phyloP scores from a whole-genome alignment of 2,888 invertebrate genomes.

The Drosophila cracens region DNA sequence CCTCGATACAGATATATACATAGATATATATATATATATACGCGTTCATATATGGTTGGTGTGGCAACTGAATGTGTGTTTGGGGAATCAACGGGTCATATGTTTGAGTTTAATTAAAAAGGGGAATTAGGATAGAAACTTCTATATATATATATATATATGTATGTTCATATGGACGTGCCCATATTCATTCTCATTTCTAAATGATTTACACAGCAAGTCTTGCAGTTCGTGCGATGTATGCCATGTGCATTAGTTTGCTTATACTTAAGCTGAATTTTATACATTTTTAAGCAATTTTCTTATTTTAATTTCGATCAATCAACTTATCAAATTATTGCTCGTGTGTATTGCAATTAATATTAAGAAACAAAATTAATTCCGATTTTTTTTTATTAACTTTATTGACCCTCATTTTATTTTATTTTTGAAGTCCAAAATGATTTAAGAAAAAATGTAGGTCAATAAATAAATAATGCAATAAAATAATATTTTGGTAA shows the following conservation, averaged over 20 bases:
- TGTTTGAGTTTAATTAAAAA: slow-evolving; percentile 80
- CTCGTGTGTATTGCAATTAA: not conserved
- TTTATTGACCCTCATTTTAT: not conserved
- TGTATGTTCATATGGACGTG: slow-evolving; percentile 15
- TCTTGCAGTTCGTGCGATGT: slow-evolving; percentile 33
- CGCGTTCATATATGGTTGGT: slow-evolving; percentile 13
- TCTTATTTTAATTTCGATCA: not conserved
- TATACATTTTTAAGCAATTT: not conserved
- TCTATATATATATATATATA: slow-evolving; percentile 13
- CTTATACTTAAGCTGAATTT: not conserved
- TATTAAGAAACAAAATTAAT: not conserved
- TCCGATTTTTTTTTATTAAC: not conserved
- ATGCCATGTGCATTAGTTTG: slow-evolving; percentile 51
- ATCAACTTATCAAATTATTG: not conserved
- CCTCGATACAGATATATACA: not conserved
- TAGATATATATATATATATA: not conserved
- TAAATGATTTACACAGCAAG: slow-evolving; percentile 54
- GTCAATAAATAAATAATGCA: too few species aligned
- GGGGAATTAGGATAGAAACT: slow-evolving; percentile 69
- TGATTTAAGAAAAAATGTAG: too few species aligned
- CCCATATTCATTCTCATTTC: slow-evolving; percentile 33
- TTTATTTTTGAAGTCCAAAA: not conserved
- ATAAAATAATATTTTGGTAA: too few species aligned
- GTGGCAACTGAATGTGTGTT: slow-evolving; percentile 75
- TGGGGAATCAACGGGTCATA: slow-evolving; percentile 72